phyloP scores from a whole-genome alignment of 2,888 invertebrate genomes.

The Abscondita cerata region DNA sequence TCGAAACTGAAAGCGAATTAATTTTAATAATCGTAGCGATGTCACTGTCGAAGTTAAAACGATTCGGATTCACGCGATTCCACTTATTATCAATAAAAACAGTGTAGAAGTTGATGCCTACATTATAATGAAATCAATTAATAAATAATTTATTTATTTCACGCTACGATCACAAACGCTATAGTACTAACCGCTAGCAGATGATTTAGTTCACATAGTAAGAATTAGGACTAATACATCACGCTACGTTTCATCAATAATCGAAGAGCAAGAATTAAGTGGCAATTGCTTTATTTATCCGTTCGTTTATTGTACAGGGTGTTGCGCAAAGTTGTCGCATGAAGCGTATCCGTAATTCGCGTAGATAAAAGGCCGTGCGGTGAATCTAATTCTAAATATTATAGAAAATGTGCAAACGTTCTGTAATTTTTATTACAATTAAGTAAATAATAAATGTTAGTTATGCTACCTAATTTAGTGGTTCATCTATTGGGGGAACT shows the following conservation, averaged over 20 bases:
- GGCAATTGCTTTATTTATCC: not conserved
- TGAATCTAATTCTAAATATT: no score
- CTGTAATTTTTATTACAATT: no score
- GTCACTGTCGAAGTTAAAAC: slow-evolving; percentile 30
- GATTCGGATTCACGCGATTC: slow-evolving; percentile 33
- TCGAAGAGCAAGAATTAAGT: slow-evolving; percentile 1
- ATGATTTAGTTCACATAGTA: slow-evolving; percentile 44
- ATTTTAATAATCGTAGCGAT: slow-evolving; percentile 22
- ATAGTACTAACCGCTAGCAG: slow-evolving; percentile 30
- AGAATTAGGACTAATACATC: slow-evolving; percentile 42
- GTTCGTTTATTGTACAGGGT: no score
- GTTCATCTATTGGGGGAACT: no score
- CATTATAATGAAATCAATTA: slow-evolving; percentile 33
- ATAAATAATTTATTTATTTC: slow-evolving; percentile 35
- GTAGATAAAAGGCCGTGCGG: no score
- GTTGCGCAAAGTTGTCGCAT: no score
- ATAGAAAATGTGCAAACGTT: no score
- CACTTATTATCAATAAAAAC: slow-evolving; percentile 15
- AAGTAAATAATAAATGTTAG: no score
- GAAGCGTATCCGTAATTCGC: no score
- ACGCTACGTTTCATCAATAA: slow-evolving; percentile 36
- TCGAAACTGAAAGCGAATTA: not conserved
- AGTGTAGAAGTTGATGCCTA: slow-evolving; percentile 10
- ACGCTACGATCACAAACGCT: slow-evolving; percentile 36
- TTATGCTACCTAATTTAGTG: no score